Conservation (phyloP, 2,797 vertebrate genomes). For the Lacerta agilis region DNA sequence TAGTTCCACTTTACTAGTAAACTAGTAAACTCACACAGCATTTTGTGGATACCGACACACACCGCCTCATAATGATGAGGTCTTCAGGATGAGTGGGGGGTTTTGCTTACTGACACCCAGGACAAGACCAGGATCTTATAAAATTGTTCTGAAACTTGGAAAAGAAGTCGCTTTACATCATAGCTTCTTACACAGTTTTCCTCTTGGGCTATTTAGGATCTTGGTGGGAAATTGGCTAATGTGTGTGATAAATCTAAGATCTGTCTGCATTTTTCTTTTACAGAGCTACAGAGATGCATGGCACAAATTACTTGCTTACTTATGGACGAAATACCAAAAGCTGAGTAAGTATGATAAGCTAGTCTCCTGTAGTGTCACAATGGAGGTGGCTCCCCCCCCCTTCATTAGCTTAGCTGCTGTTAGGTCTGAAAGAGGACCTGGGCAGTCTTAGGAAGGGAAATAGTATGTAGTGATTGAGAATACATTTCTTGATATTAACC, state of each 20-base stretch:
- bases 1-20: too few relatives aligned
- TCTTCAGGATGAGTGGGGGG: too few relatives aligned
- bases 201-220: too few relatives aligned
- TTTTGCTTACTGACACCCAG: too few relatives aligned
- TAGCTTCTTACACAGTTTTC: background rate
- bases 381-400: background rate
- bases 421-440: background rate
- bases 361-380: background rate
- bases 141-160: background rate
- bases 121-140: background rate
- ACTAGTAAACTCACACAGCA: too few relatives aligned
- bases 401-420: background rate
- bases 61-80: too few relatives aligned
- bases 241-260: background rate
- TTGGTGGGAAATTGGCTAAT: background rate
- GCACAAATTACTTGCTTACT: constrained; percentile 39
- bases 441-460: background rate
- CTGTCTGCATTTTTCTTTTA: background rate
- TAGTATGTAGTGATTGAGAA: background rate
- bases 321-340: constrained; percentile 43
- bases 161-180: too few relatives aligned
- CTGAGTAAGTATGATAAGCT: constrained; percentile 60
- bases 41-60: too few relatives aligned
- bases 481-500: background rate
- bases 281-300: constrained; percentile 27